phyloP scores from a whole-genome alignment of 2,888 invertebrate species.

The Sthenelais limicola region DNA sequence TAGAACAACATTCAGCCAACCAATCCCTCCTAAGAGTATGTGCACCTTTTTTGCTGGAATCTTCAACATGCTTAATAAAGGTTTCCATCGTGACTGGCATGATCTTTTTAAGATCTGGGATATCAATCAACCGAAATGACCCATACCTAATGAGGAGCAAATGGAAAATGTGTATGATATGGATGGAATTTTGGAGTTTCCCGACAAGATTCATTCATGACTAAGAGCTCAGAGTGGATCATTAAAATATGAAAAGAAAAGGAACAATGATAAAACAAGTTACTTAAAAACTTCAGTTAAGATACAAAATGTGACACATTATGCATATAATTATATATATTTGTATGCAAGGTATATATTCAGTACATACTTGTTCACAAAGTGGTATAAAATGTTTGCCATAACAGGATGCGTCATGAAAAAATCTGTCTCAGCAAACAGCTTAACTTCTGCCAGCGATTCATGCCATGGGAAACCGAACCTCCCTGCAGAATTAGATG shows the following conservation, averaged over 20 bases:
- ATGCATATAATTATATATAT: no score
- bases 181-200: no score
- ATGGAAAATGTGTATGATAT: no score
- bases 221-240: no score
- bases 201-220: no score
- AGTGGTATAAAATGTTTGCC: conserved; percentile 78
- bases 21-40: conserved; percentile 59
- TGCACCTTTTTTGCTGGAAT: conserved; percentile 58
- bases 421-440: conserved; percentile 79
- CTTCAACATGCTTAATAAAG: conserved; percentile 60
- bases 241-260: no score
- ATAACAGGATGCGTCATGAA: conserved; percentile 82
- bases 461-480: conserved; percentile 84
- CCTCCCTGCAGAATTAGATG: conserved; percentile 66
- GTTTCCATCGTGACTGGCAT: conserved; percentile 69
- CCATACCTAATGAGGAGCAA: no score
- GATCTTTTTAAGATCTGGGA: conserved; percentile 75
- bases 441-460: conserved; percentile 76
- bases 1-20: conserved; percentile 65
- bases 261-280: no score
- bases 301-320: no score
- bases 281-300: no score
- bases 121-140: conserved; percentile 78
- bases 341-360: no score
- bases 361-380: conserved; percentile 78